phyloP scores from a whole-genome alignment of 2,888 invertebrate species.

The Scaptomyza tumidula region DNA sequence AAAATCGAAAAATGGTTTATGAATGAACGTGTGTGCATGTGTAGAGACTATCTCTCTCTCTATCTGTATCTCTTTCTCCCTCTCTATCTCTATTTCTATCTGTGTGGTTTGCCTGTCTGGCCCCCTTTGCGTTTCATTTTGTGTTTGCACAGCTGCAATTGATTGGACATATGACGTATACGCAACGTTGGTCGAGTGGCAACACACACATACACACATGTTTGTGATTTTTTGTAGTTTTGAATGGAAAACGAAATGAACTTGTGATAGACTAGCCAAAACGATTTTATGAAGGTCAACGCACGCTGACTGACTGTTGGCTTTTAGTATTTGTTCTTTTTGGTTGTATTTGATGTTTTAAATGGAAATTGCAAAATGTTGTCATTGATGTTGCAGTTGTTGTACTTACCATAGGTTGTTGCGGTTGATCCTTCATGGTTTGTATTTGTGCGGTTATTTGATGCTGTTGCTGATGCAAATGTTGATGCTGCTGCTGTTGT shows the following conservation, averaged over 20 bases:
- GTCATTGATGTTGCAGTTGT: neutral
- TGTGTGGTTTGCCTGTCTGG: constrained; percentile 15
- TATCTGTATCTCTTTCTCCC: constrained; percentile 2
- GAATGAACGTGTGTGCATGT: constrained; percentile 58
- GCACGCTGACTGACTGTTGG: constrained; percentile 35
- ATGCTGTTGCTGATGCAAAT: constrained; percentile 82
- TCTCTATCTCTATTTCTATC: neutral
- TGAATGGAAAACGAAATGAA: constrained; percentile 50
- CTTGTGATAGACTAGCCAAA: constrained; percentile 45
- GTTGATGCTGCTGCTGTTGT: constrained; percentile 77
- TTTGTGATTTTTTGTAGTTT: constrained; percentile 37
- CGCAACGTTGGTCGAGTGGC: constrained; percentile 50
- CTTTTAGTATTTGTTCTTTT: constrained; percentile 12
- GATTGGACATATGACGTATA: constrained; percentile 65
- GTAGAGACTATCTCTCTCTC: neutral
- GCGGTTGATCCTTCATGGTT: constrained; percentile 85
- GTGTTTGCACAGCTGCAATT: constrained; percentile 61
- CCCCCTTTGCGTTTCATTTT: constrained; percentile 14
- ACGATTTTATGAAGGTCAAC: constrained; percentile 62
- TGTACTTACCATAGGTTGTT: constrained; percentile 84
- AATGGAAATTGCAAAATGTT: constrained; percentile 33
- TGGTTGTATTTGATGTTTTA: constrained; percentile 27
- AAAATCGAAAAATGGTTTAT: constrained; percentile 77
- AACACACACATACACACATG: constrained; percentile 18
- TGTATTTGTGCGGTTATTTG: constrained; percentile 84